phyloP scores from a whole-genome alignment of 2,888 invertebrate species.

The Lithophane semibrunnea region DNA sequence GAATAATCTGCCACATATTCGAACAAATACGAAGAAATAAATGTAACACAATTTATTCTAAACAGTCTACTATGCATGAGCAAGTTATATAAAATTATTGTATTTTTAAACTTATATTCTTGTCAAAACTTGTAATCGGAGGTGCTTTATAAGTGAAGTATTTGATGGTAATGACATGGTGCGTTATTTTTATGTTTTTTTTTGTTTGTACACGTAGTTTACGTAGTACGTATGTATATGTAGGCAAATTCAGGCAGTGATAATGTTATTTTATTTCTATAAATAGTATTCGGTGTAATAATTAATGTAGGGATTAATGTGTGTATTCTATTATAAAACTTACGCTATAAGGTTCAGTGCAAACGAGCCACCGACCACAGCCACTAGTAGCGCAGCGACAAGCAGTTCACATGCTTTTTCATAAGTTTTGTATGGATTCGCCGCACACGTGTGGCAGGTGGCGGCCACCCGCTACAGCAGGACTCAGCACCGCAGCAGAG shows the following conservation, averaged over 20 bases:
- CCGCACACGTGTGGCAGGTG: too few relatives aligned
- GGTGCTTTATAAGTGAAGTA: constrained; percentile 83
- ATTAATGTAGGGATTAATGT: constrained; percentile 55
- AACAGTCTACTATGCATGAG: constrained; percentile 44
- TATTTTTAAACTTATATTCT: constrained; percentile 72
- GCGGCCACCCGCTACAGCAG: too few relatives aligned
- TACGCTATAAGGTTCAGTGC: constrained; percentile 27
- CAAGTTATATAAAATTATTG: constrained; percentile 52
- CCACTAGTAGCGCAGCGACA: neutral
- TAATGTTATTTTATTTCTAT: constrained; percentile 46
- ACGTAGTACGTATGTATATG: constrained; percentile 54
- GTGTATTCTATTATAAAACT: constrained; percentile 60
- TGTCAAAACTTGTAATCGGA: constrained; percentile 78
- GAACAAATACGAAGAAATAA: constrained; percentile 46
- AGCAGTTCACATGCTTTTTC: neutral
- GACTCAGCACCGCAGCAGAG: neutral
- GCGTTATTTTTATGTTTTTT: constrained; percentile 80
- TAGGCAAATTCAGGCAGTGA: constrained; percentile 65
- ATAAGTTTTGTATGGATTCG: neutral
- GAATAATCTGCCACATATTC: constrained; percentile 16
- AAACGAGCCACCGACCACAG: neutral
- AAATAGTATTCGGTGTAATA: constrained; percentile 58
- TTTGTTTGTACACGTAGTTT: constrained; percentile 69
- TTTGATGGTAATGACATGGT: constrained; percentile 76
- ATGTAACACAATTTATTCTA: constrained; percentile 33